A percentile compares a stretch with the other conserved stretches of the same genome.
These are phyloP conservation scores for Brotogeris chrysoptera DNA, from an alignment of 2,797 vertebrate genomes.

Conservation along the genomic window DNA sequence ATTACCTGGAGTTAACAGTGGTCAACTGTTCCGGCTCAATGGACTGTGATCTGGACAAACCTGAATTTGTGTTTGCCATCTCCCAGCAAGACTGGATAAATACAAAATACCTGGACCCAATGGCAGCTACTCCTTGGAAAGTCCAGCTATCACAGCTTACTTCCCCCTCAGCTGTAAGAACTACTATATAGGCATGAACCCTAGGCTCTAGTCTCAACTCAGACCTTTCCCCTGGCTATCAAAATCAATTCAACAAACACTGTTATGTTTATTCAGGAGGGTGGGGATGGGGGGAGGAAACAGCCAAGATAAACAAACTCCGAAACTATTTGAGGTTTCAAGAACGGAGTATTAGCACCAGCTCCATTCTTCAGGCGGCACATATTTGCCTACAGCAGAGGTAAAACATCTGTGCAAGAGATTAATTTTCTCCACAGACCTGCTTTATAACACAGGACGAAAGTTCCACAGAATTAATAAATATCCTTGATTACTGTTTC, in stretches of 20 bases:
- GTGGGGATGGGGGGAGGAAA: not conserved
- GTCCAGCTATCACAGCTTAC: not conserved
- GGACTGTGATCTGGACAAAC: constrained; percentile 1
- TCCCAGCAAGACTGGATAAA: not conserved
- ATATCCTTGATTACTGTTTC: not conserved
- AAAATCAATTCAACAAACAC: not conserved
- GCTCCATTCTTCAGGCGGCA: not conserved
- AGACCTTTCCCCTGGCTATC: not conserved
- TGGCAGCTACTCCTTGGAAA: not conserved
- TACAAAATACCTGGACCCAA: not conserved
- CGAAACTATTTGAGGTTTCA: not conserved
- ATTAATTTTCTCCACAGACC: not conserved
- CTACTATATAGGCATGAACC: not conserved
- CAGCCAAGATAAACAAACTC: not conserved
- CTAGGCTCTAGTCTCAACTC: not conserved
- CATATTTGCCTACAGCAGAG: not conserved
- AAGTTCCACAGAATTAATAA: not conserved
- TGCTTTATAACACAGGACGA: not conserved
- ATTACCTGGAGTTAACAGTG: not conserved
- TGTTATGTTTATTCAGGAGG: not conserved
- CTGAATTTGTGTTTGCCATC: not conserved
- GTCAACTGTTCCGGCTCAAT: not conserved
- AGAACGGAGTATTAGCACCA: not conserved
- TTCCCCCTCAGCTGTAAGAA: not conserved
- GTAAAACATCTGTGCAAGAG: not conserved